Evolutionary conservation across 2,797 vertebrate genomes (phyloP).

Genomic region (Rhodeus uyekii): DNA sequence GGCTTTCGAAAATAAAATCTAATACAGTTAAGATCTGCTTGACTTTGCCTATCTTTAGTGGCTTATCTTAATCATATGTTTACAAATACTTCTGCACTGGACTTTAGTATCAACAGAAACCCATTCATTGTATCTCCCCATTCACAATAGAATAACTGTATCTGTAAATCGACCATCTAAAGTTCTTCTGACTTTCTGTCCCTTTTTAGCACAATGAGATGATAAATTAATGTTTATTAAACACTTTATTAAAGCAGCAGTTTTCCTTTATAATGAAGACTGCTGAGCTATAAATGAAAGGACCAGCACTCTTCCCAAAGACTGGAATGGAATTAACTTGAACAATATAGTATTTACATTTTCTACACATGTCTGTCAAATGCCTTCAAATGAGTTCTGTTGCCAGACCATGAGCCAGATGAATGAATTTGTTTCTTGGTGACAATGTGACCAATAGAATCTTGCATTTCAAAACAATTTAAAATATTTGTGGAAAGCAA

Average conservation of each 20-base stretch:
- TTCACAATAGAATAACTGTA: background rate
- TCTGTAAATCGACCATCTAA: background rate
- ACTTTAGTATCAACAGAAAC: slow-evolving; percentile 47
- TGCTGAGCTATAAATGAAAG: slow-evolving; percentile 60
- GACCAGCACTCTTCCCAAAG: slow-evolving; percentile 54
- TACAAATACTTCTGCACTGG: slow-evolving; percentile 43
- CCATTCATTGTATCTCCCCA: slow-evolving; percentile 49
- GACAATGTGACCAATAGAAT: slow-evolving; percentile 58
- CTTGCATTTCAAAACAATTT: slow-evolving; percentile 22
- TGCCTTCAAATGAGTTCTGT: slow-evolving; percentile 68
- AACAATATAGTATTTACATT: slow-evolving; percentile 69
- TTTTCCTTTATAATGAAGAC: slow-evolving; percentile 68
- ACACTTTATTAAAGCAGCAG: slow-evolving; percentile 70
- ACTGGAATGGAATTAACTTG: slow-evolving; percentile 73
- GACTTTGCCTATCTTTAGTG: slow-evolving; percentile 50
- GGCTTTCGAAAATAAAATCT: slow-evolving; percentile 44
- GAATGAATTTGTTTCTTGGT: slow-evolving; percentile 62
- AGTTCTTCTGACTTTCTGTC: slow-evolving; percentile 11
- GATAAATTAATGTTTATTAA: slow-evolving; percentile 71
- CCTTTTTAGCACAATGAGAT: slow-evolving; percentile 59
- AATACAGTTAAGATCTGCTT: slow-evolving; percentile 34
- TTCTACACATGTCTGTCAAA: slow-evolving; percentile 72
- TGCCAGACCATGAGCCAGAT: no score
- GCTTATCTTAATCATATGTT: slow-evolving; percentile 53
- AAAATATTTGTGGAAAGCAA: background rate